These are phyloP conservation scores for Pentalonia nigronervosa DNA, from an alignment of 1,140 invertebrate species.

Conservation along the genomic window DNA sequence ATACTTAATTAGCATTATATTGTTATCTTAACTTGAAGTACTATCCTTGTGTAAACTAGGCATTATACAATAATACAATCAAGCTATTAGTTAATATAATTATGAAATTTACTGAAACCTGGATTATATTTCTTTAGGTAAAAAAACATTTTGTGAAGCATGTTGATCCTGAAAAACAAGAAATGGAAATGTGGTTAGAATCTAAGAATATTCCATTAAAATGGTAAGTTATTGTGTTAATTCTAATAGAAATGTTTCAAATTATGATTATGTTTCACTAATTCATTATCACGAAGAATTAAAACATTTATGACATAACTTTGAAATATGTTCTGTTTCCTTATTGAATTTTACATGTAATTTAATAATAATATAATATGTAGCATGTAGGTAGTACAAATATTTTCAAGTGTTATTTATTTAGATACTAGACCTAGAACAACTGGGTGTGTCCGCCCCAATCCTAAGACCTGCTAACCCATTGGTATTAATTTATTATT, in stretches of 20 bases:
- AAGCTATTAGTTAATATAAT: neutral
- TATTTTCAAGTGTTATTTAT: no score
- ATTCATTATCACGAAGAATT: neutral
- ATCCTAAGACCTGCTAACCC: neutral
- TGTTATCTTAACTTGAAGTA: neutral
- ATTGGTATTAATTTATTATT: neutral
- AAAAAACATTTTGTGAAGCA: conserved; percentile 88
- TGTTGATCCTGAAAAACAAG: conserved; percentile 81
- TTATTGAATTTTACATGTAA: no score
- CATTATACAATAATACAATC: no score
- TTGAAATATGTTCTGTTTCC: neutral
- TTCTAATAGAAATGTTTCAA: neutral
- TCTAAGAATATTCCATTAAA: conserved; percentile 91
- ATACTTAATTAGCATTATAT: neutral
- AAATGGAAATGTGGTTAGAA: conserved; percentile 94
- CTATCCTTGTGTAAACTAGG: neutral
- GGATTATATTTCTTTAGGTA: conserved; percentile 70
- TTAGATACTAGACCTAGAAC: neutral
- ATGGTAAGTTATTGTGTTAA: conserved; percentile 70
- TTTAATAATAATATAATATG: no score
- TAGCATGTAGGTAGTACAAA: no score
- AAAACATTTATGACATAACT: neutral
- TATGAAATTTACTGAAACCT: neutral
- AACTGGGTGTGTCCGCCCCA: neutral
- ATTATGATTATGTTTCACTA: neutral